These are phyloP conservation scores for Chrysomela aeneicollis DNA, from an alignment of 2,888 invertebrate genomes.

Conservation along the genomic window DNA sequence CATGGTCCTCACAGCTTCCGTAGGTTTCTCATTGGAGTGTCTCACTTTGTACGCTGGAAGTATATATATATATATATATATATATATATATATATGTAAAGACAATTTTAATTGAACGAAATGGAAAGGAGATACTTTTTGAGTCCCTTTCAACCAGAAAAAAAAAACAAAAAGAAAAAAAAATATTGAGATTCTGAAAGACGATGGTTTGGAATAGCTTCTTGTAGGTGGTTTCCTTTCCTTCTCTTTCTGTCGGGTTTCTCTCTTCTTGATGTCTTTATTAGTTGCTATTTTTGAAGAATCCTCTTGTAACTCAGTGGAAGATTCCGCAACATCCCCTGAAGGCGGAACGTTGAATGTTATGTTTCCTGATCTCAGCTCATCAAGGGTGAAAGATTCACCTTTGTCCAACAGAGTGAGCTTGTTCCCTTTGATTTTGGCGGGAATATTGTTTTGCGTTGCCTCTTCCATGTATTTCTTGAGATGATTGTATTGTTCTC, in stretches of 20 bases:
- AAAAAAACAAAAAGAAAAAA: neutral
- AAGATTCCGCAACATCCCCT: neutral
- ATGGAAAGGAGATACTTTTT: too few species aligned
- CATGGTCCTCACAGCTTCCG: too few species aligned
- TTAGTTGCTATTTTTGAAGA: neutral
- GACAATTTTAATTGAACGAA: too few species aligned
- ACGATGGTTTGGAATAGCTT: neutral
- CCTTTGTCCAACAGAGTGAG: neutral
- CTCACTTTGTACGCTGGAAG: too few species aligned
- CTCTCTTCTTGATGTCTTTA: neutral
- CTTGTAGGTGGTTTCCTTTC: conserved; percentile 8
- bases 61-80: too few species aligned
- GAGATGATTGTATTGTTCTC: conserved; percentile 5
- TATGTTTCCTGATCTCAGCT: neutral
- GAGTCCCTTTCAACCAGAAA: too few species aligned
- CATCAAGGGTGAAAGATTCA: neutral
- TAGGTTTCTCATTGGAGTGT: too few species aligned
- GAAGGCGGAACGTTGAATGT: neutral
- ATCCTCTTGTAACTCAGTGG: neutral
- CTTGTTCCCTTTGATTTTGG: conserved; percentile 5
- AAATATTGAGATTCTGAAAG: neutral
- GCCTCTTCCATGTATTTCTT: conserved; percentile 6
- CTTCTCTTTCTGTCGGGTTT: neutral
- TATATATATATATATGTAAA: too few species aligned
- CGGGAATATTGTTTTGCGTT: conserved; percentile 3